These are phyloP conservation scores for Cinara cedri DNA, from an alignment of 2,888 invertebrate genomes.

Conservation along the genomic window DNA sequence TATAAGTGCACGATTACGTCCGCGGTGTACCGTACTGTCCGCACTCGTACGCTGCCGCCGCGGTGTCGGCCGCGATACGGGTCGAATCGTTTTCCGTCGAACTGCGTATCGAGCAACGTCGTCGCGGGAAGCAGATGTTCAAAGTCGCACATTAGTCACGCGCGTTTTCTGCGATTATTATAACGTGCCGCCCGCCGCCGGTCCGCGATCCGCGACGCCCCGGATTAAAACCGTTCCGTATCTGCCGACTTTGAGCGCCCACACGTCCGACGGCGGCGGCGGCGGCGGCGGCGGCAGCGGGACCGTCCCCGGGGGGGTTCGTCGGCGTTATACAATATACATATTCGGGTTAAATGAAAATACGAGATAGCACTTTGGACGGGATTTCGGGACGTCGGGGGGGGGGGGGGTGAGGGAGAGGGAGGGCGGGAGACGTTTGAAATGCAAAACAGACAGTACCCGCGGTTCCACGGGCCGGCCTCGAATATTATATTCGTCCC, in stretches of 20 bases:
- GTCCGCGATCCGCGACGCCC: slow-evolving; percentile 32
- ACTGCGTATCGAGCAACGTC: slow-evolving; percentile 24
- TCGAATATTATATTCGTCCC: too few relatives aligned
- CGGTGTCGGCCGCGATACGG: not conserved
- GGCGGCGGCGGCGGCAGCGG: too few relatives aligned
- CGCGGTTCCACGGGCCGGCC: too few relatives aligned
- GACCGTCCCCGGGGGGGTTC: too few relatives aligned
- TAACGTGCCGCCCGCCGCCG: too few relatives aligned
- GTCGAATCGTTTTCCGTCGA: not conserved
- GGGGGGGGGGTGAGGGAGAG: not conserved
- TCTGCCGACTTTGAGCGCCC: not conserved
- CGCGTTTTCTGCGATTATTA: slow-evolving; percentile 49
- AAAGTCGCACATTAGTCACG: slow-evolving; percentile 52
- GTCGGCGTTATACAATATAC: too few relatives aligned
- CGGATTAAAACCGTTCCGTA: slow-evolving; percentile 34
- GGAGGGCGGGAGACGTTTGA: slow-evolving; percentile 12
- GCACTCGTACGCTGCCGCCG: too few relatives aligned
- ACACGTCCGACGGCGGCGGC: not conserved
- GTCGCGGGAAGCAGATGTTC: slow-evolving; percentile 34
- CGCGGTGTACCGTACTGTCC: too few relatives aligned
- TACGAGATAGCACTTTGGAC: slow-evolving; percentile 19
- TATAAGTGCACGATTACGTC: too few relatives aligned
- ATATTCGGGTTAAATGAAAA: slow-evolving; percentile 34
- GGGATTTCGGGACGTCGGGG: not conserved
- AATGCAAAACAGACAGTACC: slow-evolving; percentile 28